These are phyloP conservation scores for Cyclargus thomasi DNA, from an alignment of 1,140 invertebrate species.

Conservation along the genomic window DNA sequence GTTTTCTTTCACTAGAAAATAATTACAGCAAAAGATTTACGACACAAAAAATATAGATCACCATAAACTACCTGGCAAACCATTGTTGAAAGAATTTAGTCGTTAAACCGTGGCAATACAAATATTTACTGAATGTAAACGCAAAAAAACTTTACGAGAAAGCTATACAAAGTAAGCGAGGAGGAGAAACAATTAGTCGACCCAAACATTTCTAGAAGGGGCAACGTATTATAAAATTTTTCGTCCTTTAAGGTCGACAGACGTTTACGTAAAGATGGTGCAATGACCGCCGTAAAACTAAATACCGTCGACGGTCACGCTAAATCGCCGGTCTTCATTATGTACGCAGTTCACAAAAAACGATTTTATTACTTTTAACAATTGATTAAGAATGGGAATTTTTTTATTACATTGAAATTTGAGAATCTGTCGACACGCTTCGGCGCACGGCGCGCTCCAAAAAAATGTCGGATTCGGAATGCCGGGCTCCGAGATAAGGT, in stretches of 20 bases:
- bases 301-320: constrained; percentile 3
- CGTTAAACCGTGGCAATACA: neutral
- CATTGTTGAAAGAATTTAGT: neutral
- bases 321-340: neutral
- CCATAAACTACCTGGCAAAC: neutral
- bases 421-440: neutral
- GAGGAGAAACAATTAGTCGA: neutral
- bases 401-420: neutral
- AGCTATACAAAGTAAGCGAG: neutral
- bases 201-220: neutral
- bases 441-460: neutral
- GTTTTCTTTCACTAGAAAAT: neutral
- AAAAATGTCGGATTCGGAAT: neutral
- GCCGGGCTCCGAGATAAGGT: neutral
- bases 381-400: constrained; percentile 1
- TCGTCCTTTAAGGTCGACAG: constrained; percentile 32
- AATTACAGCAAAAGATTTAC: neutral
- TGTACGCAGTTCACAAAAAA: neutral
- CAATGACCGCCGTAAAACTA: constrained; percentile 24
- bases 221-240: constrained; percentile 25
- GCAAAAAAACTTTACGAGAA: neutral
- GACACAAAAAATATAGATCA: neutral
- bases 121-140: neutral
- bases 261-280: constrained; percentile 29
- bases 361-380: neutral